A percentile compares a stretch with the other conserved stretches of the same genome.
Evolutionary conservation across 2,888 invertebrate genomes (phyloP).

Genomic region (Beris chalybata): DNA sequence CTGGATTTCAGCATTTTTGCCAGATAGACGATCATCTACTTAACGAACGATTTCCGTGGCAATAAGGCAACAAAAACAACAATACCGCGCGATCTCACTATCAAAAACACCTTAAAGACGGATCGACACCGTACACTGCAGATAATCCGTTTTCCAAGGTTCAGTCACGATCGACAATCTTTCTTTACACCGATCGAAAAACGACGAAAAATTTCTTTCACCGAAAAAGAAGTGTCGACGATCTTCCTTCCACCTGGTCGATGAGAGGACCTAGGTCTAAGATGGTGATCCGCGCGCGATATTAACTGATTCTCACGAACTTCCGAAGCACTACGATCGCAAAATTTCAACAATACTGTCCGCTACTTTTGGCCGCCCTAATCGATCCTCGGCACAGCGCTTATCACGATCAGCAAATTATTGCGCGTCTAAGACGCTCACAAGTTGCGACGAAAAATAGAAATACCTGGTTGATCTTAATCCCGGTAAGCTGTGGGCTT

Average conservation of each 20-base stretch:
- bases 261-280: neutral
- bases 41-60: no score
- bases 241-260: constrained; percentile 9
- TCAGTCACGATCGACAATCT: constrained; percentile 15
- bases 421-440: neutral
- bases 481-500: neutral
- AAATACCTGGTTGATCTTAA: neutral
- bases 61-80: no score
- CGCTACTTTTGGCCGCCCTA: constrained; percentile 1
- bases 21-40: constrained; percentile 1
- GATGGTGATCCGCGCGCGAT: neutral
- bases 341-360: constrained; percentile 1
- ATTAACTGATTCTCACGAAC: constrained; percentile 20
- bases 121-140: constrained; percentile 9
- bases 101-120: neutral
- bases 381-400: neutral
- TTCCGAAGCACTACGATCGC: constrained; percentile 4
- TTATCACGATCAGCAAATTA: constrained; percentile 19
- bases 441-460: no score
- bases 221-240: constrained; percentile 11
- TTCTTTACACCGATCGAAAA: neutral
- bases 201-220: constrained; percentile 2
- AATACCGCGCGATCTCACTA: constrained; percentile 19
- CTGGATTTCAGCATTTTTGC: constrained; percentile 19
- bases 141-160: constrained; percentile 12